Evolutionary conservation across 1,140 invertebrate genomes (phyloP).

Genomic region (Achatina immaculata): DNA sequence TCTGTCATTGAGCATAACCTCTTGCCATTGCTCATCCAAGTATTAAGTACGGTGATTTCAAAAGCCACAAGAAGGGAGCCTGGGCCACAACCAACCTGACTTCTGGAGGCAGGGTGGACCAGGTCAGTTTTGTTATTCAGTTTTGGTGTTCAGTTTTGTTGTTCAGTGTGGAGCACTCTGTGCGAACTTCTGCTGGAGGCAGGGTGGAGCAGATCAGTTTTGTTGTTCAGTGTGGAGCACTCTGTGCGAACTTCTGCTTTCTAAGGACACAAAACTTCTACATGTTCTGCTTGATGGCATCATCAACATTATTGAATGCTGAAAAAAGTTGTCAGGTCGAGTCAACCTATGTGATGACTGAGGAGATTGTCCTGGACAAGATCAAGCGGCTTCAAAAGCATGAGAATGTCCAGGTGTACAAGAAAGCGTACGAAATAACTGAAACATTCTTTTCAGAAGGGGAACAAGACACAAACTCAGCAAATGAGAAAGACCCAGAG

Average conservation of each 20-base stretch:
- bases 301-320: constrained; percentile 62
- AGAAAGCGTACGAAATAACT: constrained; percentile 96
- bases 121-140: constrained; percentile 65
- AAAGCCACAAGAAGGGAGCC: constrained; percentile 70
- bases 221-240: constrained; percentile 61
- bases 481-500: background rate
- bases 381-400: constrained; percentile 97
- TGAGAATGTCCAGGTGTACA: constrained; percentile 95
- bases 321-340: constrained; percentile 59
- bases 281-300: constrained; percentile 68
- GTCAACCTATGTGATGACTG: constrained; percentile 61
- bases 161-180: constrained; percentile 64
- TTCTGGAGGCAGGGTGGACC: constrained; percentile 68
- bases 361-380: constrained; percentile 82
- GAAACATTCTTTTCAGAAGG: constrained; percentile 85
- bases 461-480: constrained; percentile 41
- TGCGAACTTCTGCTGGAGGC: constrained; percentile 67
- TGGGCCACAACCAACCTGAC: constrained; percentile 71
- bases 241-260: constrained; percentile 63
- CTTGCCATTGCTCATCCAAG: constrained; percentile 89
- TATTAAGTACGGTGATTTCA: constrained; percentile 79
- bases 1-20: constrained; percentile 93
- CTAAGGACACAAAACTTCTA: constrained; percentile 67
- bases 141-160: constrained; percentile 58
- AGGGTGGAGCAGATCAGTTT: constrained; percentile 67